Evolutionary conservation across 2,888 invertebrate genomes (phyloP).

Genomic region (Rhorus exstirpatorius): DNA sequence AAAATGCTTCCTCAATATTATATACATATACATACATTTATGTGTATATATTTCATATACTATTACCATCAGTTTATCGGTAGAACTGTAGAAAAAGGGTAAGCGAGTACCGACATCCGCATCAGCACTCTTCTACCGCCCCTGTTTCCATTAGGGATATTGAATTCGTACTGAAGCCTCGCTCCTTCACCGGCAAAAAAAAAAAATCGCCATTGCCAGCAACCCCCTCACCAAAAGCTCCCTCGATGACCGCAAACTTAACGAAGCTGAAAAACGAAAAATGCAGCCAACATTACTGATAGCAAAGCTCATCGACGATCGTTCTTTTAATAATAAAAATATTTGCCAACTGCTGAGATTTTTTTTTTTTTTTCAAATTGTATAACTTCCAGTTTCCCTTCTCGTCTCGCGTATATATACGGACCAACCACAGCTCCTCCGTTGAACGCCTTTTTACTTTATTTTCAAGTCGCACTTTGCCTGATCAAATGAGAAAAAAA

Average conservation of each 20-base stretch:
- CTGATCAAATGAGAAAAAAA: slow-evolving; percentile 60
- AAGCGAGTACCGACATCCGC: slow-evolving; percentile 35
- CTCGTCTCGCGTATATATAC: background rate
- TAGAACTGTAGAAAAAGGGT: slow-evolving; percentile 33
- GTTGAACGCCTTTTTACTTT: slow-evolving; percentile 15
- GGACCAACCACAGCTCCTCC: background rate
- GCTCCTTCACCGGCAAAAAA: slow-evolving; percentile 13
- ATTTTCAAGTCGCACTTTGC: slow-evolving; percentile 44
- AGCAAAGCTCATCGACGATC: background rate
- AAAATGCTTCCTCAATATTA: slow-evolving; percentile 47
- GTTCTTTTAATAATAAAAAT: slow-evolving; percentile 4
- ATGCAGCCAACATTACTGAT: background rate
- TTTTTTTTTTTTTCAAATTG: background rate
- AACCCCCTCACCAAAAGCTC: background rate
- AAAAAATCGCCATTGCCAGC: background rate
- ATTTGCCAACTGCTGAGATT: background rate
- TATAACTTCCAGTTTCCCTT: background rate
- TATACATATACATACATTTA: slow-evolving; percentile 19
- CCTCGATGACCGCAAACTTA: slow-evolving; percentile 53
- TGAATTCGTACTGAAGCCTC: slow-evolving; percentile 73
- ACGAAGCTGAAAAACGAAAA: slow-evolving; percentile 18
- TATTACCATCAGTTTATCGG: slow-evolving; percentile 43
- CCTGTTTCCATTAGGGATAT: slow-evolving; percentile 80
- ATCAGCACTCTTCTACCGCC: slow-evolving; percentile 60
- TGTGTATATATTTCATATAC: slow-evolving; percentile 1